Conservation (phyloP, 2,113 vertebrate genomes). For the Hoplias malabaricus region DNA sequence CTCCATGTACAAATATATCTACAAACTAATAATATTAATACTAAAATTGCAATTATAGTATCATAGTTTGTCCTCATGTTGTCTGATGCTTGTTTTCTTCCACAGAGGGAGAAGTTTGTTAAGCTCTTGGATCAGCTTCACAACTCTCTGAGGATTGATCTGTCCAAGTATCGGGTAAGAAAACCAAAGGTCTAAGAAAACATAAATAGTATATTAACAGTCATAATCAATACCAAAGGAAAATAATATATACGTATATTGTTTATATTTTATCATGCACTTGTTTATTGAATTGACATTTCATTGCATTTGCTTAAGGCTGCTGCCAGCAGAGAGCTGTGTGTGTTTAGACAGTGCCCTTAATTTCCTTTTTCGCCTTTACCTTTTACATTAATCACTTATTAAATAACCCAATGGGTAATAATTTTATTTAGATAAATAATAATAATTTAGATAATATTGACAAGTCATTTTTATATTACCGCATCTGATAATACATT, state of each 20-base stretch:
- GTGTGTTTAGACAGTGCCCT: too few relatives aligned
- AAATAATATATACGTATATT: background rate
- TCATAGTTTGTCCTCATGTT: background rate
- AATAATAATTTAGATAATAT: too few relatives aligned
- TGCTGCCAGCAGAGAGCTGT: background rate
- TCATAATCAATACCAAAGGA: background rate
- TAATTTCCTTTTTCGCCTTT: too few relatives aligned
- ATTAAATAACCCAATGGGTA: too few relatives aligned
- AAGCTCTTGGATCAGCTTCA: slow-evolving; percentile 96
- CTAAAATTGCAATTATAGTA: background rate
- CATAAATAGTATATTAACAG: background rate
- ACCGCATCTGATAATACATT: too few relatives aligned
- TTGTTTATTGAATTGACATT: background rate
- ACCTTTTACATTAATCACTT: too few relatives aligned
- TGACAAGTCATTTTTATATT: too few relatives aligned
- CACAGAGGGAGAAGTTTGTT: slow-evolving; percentile 96
- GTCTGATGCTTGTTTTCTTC: background rate
- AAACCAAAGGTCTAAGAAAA: too few relatives aligned
- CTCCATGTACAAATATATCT: too few relatives aligned
- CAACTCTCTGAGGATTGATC: slow-evolving; percentile 95
- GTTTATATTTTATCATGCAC: background rate
- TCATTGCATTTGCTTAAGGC: background rate
- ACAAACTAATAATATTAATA: too few relatives aligned
- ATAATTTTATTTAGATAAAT: too few relatives aligned
- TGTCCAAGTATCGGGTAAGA: slow-evolving; percentile 96